phyloP scores from a whole-genome alignment of 2,888 invertebrate species.

The Adineta ricciae region DNA sequence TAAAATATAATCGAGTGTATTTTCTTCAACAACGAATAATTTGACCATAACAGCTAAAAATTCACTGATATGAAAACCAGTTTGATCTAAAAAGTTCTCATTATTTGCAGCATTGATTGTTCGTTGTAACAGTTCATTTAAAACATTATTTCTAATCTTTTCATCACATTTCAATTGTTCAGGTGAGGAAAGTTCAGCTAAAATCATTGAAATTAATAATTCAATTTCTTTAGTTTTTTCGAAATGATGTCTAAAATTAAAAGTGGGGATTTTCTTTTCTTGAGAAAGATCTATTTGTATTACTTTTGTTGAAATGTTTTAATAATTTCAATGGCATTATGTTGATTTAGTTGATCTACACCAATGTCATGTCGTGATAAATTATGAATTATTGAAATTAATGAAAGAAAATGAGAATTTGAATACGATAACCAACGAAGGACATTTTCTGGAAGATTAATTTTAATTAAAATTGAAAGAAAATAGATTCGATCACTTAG shows the following conservation, averaged over 20 bases:
- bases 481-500: neutral
- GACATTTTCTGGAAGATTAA: neutral
- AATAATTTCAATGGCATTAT: neutral
- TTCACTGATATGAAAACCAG: neutral
- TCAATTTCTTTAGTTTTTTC: too few species aligned
- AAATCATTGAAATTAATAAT: neutral
- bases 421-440: too few species aligned
- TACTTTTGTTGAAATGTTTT: neutral
- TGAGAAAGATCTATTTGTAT: neutral
- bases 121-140: neutral
- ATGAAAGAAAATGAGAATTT: too few species aligned
- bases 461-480: neutral
- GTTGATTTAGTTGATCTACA: neutral
- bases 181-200: neutral
- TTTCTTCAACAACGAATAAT: neutral
- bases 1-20: neutral
- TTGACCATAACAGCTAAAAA: neutral
- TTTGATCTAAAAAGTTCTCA: neutral
- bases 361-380: neutral
- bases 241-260: too few species aligned
- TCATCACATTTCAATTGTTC: neutral
- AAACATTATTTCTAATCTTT: neutral
- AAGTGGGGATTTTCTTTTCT: too few species aligned
- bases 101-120: neutral
- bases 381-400: neutral